Base-by-base conservation (phyloP, 2,113 vertebrate genomes). In the Manacus vitellinus region DNA sequence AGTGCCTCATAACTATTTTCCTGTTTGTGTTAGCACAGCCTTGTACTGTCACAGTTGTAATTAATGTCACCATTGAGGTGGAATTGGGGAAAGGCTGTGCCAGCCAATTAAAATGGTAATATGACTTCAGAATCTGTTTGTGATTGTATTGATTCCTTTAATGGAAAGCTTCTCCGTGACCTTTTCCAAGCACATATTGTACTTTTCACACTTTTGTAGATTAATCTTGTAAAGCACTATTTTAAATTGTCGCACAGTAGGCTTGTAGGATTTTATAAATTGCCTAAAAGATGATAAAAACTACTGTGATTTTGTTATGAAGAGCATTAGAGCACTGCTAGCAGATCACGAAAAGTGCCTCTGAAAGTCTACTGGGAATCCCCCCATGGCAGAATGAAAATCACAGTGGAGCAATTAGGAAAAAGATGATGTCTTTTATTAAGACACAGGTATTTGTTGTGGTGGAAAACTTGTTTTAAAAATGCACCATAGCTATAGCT, bases 31-130 rank as follows among this genome's bases (percentile, higher is more conserved):
- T 92, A 86, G 35, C 70, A 51, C 37, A 85, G 35, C 59, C 87
- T 80, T 79, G 62, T 93, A 74, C 54, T 74, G 54, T 85, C 67
- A 74, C 25, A 16, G 37, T 68, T 85, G 44, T 58, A 92, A 91
- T 91, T 72, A 88, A 73, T 66, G 67, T 78, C 73, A 47, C 52
- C 27, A 33, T 43, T 67, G 61, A 88, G 78, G 17, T 81, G 33
- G 76, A 92, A 82, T 68, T 86, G 51, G 71, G 52, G 56, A 71
- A 78, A 90, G 62, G 30, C 41, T 85, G 43, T 89, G 83, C 63
- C 90, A 95, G 66, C 62, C 90, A 96, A 82, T 83, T 95, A 82
- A 88, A 95, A 82, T 73, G 66, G 52, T 86, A 87, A 73, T 84
- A 88, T 4, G 18, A 68, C 54, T 94, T 86, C 43, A 88, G 70